Evolutionary conservation across 1,140 invertebrate species (phyloP), one percentile per base, ranked within the genome.

Genomic region (Megathymus violae): DNA sequence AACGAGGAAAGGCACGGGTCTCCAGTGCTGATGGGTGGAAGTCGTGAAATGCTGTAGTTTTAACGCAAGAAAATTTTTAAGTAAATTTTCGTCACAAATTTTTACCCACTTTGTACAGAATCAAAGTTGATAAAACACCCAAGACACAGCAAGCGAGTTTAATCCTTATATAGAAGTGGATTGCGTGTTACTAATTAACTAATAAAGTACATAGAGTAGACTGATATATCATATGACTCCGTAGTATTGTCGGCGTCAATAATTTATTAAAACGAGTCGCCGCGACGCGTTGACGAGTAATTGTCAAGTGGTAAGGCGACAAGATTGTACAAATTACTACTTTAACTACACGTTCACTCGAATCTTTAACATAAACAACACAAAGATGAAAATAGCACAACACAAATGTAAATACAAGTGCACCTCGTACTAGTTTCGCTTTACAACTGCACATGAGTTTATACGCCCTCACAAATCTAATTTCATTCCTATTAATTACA

Each of bases 401-500:
- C 41, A 9, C 11, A 19, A 4, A 6, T n/a, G 13, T 10, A 50
- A 36, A 54, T 44, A 43, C 27, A 34, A 27, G 38, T 43, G 50
- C 27, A 56, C 47, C 50, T 60, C 64, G 64, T 67, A 64, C 65
- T 64, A 71, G 69, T 54, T 65, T 69, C 59, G 59, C 60, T 62
- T 36, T 63, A 68, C 56, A 68, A 67, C 44, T 69, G 50, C 65
- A 70, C 62, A 69, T 70, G 62, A 68, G 51, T 66, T 73, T 67
- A 66, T 64, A 76, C 56, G 59, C 51, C 40, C 34, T 40, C 63
- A 58, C 61, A 62, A 64, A 63, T 70, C 70, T 67, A 71, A 76
- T 73, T 80, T 64, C 59, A 70, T 59, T 71, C 58, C 62, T 73
- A 75, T 75, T 71, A 74, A 77, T 77, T 72, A 58, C 64, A 62